phyloP scores from a whole-genome alignment of 2,113 vertebrate genomes.

The Micromys minutus region DNA sequence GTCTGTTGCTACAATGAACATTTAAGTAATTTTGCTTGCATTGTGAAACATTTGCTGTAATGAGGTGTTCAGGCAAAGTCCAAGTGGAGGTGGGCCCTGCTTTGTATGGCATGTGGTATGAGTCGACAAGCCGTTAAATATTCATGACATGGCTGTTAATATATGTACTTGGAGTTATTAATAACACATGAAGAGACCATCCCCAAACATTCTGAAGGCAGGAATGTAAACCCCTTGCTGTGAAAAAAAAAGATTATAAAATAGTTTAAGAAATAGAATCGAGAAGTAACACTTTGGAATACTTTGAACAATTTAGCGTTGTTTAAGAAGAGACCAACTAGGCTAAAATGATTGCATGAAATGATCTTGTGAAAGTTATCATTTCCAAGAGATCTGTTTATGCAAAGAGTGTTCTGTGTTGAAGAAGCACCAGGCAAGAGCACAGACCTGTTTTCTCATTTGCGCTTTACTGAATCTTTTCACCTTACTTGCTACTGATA shows the following conservation, averaged over 20 bases:
- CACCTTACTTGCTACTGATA: neutral
- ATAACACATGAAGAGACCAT: slow-evolving; percentile 82
- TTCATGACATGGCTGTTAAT: slow-evolving; percentile 81
- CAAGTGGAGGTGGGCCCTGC: slow-evolving; percentile 60
- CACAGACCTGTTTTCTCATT: slow-evolving; percentile 53
- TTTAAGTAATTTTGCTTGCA: slow-evolving; percentile 35
- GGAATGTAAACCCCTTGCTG: slow-evolving; percentile 62
- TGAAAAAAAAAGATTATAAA: slow-evolving; percentile 52
- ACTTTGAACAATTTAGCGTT: neutral
- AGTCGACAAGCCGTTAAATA: slow-evolving; percentile 79
- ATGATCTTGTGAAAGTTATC: slow-evolving; percentile 63
- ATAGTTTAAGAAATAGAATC: slow-evolving; percentile 51
- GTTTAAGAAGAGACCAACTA: slow-evolving; percentile 64
- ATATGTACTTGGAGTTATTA: slow-evolving; percentile 83
- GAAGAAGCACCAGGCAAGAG: slow-evolving; percentile 55
- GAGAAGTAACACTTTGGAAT: slow-evolving; percentile 51
- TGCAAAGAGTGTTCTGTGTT: slow-evolving; percentile 55
- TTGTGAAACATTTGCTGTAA: neutral
- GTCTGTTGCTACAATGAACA: neutral
- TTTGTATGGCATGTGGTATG: slow-evolving; percentile 68
- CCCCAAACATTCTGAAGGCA: slow-evolving; percentile 80
- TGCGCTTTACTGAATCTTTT: slow-evolving; percentile 14
- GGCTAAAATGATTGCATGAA: slow-evolving; percentile 67
- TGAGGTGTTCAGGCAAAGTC: slow-evolving; percentile 58
- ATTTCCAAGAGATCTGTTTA: slow-evolving; percentile 70